Evolutionary conservation across 1,140 invertebrate species (phyloP).

Genomic region (Anoplophora glabripennis): DNA sequence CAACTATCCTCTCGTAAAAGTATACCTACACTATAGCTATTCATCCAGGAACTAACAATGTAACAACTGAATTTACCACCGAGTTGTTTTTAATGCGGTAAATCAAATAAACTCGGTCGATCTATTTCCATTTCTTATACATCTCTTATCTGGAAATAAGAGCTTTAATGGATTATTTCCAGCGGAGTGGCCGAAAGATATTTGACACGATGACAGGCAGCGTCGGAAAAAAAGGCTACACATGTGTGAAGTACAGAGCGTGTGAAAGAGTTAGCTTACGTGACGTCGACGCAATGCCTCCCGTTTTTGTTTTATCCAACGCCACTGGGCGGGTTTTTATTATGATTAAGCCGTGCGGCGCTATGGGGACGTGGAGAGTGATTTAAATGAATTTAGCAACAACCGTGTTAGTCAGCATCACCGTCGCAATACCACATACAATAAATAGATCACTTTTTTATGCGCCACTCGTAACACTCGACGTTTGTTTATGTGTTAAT

Average conservation of each 20-base stretch:
- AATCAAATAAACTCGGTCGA: constrained; percentile 13
- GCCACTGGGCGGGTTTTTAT: constrained; percentile 7
- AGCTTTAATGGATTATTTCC: constrained; percentile 28
- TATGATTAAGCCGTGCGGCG: constrained; percentile 1
- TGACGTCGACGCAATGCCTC: constrained; percentile 23
- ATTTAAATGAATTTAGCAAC: constrained; percentile 26
- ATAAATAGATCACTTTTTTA: too few relatives aligned
- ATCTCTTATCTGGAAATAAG: constrained; percentile 19
- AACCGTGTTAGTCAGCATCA: constrained; percentile 12
- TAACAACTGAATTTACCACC: too few relatives aligned
- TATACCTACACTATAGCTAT: too few relatives aligned
- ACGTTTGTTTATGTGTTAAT: too few relatives aligned
- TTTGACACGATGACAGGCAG: constrained; percentile 35
- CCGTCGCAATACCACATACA: too few relatives aligned
- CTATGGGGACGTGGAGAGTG: constrained; percentile 3
- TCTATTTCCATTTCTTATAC: constrained; percentile 18
- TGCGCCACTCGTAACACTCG: too few relatives aligned
- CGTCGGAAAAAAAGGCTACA: constrained; percentile 32
- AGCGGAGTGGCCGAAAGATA: constrained; percentile 30
- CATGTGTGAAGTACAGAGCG: constrained; percentile 35
- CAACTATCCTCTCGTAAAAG: too few relatives aligned
- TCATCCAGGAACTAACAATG: too few relatives aligned
- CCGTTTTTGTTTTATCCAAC: constrained; percentile 21
- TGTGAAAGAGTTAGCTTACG: constrained; percentile 41
- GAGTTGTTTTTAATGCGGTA: constrained; percentile 2